phyloP scores from a whole-genome alignment of 1,140 invertebrate species.

The Cyrtorhinus lividipennis region DNA sequence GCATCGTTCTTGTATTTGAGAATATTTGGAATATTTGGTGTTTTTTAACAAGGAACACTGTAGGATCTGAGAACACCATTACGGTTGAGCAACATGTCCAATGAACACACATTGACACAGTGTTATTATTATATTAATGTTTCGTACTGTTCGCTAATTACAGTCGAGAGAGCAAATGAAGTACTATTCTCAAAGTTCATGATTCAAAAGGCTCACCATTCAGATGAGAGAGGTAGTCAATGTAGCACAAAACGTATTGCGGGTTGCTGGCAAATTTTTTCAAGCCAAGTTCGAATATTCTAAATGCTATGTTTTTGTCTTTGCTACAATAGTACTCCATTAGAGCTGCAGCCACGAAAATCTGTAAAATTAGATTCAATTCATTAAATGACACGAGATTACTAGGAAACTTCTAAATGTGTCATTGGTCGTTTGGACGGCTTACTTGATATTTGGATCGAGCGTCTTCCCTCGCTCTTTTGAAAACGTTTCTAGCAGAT shows the following conservation, averaged over 20 bases:
- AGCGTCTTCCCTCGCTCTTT: conserved; percentile 81
- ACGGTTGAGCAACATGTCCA: no score
- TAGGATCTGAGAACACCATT: no score
- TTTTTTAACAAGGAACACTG: no score
- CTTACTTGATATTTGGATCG: conserved; percentile 31
- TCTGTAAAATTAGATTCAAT: conserved; percentile 39
- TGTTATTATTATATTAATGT: no score
- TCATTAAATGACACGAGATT: no score
- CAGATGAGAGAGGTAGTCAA: conserved; percentile 93
- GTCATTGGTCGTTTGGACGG: conserved; percentile 5
- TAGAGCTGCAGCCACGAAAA: conserved; percentile 89
- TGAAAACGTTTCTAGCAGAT: conserved; percentile 86
- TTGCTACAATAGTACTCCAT: conserved; percentile 99
- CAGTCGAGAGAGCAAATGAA: no score
- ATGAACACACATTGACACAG: no score
- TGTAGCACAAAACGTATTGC: conserved; percentile 89
- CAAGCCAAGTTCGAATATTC: conserved; percentile 94
- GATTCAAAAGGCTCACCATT: conserved; percentile 55
- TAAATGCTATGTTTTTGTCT: conserved; percentile 95
- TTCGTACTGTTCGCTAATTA: background rate
- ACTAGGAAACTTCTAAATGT: no score
- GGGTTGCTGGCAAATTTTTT: conserved; percentile 92
- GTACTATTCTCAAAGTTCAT: no score
- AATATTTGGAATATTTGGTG: no score
- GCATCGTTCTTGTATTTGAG: no score